A percentile compares a stretch with the other conserved stretches of the same genome.
Evolutionary conservation across 2,888 invertebrate genomes (phyloP).

Genomic region (Habroteleia sp.): DNA sequence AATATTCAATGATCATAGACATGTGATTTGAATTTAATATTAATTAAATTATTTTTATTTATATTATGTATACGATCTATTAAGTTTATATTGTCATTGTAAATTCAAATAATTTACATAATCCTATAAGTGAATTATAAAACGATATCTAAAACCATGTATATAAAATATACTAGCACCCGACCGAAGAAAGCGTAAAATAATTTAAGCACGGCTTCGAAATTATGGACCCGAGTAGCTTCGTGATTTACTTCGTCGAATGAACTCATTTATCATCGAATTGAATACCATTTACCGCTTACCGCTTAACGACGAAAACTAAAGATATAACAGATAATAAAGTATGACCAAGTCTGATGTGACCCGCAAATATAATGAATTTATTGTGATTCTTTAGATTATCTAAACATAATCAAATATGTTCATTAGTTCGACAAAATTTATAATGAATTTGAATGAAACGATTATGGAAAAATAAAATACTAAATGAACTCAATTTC

Average conservation of each 20-base stretch:
- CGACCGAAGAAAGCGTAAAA: constrained; percentile 40
- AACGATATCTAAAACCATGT: constrained; percentile 3
- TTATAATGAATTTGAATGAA: constrained; percentile 26
- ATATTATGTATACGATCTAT: too few species aligned
- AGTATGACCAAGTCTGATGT: constrained; percentile 15
- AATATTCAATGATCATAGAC: too few species aligned
- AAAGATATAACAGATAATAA: constrained; percentile 55
- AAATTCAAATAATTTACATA: too few species aligned
- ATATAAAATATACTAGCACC: constrained; percentile 17
- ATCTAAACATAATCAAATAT: constrained; percentile 46
- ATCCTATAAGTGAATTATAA: too few species aligned
- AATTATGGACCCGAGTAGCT: constrained; percentile 51
- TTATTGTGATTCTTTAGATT: constrained; percentile 28
- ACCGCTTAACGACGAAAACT: constrained; percentile 34
- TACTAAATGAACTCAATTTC: constrained; percentile 22
- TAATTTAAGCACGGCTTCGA: constrained; percentile 55
- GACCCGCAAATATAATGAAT: constrained; percentile 38
- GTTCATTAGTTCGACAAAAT: constrained; percentile 17
- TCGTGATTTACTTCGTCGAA: constrained; percentile 56
- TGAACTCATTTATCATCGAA: constrained; percentile 56
- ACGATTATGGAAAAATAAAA: constrained; percentile 10
- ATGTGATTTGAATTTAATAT: too few species aligned
- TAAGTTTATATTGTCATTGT: too few species aligned
- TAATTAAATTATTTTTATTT: too few species aligned
- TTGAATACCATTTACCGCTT: constrained; percentile 57